Evolutionary conservation across 2,888 invertebrate species (phyloP), one percentile per base, ranked within the genome.

Genomic region (Anodontia alba): DNA sequence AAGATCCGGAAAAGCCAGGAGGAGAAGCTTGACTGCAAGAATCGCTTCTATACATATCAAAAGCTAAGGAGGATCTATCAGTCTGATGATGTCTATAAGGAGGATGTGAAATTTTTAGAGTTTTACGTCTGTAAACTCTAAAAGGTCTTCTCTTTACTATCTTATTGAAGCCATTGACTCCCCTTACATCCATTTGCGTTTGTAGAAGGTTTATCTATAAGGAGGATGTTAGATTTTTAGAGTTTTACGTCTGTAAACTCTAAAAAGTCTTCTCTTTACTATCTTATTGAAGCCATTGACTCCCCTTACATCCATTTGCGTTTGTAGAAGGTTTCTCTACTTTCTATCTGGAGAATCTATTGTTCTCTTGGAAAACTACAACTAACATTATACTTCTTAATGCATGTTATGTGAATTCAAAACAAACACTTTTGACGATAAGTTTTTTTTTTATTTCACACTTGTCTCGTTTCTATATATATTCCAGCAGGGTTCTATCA

Each of bases 1-100:
- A 74, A 49, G 38, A 36, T 57, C 29, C 23, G 57, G 29, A 23
- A 29, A 7, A 26, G 8, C 10, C 5, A 26, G 8, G 8, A 20
- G 1, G 77, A 72, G 17, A 57, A 72, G 26, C 38, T 51, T 3
- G 68, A 80, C 1, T 38, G 23, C 7, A 80, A 75, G 54, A 68
- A 17, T 8, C 8, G 67, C 7, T 67, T 67, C 5, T 67, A 67
- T n/a, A 36, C 67, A 23, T 67, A 38, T 20, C 67, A 67, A 36
- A 23, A 38, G 23, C 36, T 67, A n/a, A 31, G 67, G 67, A 67
- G 38, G 38, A 67, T 67, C 20, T 7, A 8, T 1, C 36, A 15
- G n/a, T 67, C 38, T 36, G 10, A 36, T 17, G 7, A 7, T 10
- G 29, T 10, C 3, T 29, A 3, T 10, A 3, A 57, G 57, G 57